A percentile compares a stretch with the other conserved stretches of the same genome.
Evolutionary conservation across 2,113 vertebrate genomes (phyloP).

Genomic region (Lipophrys pholis): DNA sequence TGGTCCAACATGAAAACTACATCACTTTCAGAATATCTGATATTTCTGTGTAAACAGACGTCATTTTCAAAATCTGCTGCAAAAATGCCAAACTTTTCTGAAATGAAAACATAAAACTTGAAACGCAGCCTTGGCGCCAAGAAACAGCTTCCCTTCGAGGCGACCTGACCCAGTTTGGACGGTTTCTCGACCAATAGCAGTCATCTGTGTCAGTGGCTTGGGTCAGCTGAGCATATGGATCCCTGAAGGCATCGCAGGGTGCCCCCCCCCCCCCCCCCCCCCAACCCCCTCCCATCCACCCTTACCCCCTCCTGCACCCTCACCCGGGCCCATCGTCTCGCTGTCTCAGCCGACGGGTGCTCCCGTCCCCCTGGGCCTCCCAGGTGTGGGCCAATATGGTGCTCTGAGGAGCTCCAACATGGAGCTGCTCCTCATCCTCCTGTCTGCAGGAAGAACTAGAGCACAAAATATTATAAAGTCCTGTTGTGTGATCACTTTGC

Average conservation of each 20-base stretch:
- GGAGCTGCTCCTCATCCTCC: constrained; percentile 9
- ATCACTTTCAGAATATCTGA: too few relatives aligned
- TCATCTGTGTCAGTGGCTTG: constrained; percentile 51
- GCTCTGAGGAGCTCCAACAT: constrained; percentile 38
- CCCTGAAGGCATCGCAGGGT: constrained; percentile 46
- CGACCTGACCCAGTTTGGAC: constrained; percentile 15
- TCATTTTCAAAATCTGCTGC: too few relatives aligned
- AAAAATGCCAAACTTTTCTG: too few relatives aligned
- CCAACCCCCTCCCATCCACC: neutral
- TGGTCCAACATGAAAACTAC: too few relatives aligned
- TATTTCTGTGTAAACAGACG: too few relatives aligned
- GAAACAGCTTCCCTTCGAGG: neutral
- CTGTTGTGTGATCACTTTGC: neutral
- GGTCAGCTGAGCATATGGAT: constrained; percentile 70
- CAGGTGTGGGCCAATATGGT: constrained; percentile 74
- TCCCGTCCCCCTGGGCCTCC: constrained; percentile 28
- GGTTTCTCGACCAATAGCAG: constrained; percentile 35
- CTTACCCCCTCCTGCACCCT: neutral
- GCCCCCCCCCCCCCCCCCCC: constrained; percentile 1
- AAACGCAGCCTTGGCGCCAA: too few relatives aligned
- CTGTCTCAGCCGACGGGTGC: constrained; percentile 20
- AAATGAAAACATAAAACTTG: too few relatives aligned
- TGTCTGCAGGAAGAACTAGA: neutral
- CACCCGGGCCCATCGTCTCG: too few relatives aligned
- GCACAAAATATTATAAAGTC: neutral